Percentiles rank a stretch among this genome's conserved stretches.
Evolutionary conservation across 2,113 vertebrate genomes (phyloP).

Genomic region (Hippocampus guttulatus): DNA sequence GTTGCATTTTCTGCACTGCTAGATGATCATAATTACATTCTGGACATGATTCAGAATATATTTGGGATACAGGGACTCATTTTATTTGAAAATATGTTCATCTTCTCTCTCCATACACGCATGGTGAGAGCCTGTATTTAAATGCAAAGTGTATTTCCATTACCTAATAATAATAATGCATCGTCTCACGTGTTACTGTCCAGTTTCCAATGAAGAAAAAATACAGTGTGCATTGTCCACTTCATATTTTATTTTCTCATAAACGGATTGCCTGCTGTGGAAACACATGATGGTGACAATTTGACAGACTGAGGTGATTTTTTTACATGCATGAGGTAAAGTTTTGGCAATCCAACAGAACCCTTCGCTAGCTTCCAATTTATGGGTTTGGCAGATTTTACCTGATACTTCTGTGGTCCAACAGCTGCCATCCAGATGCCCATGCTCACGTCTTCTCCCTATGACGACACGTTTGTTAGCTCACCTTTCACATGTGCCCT

Average conservation of each 20-base stretch:
- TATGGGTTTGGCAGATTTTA: conserved; percentile 31
- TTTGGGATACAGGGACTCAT: neutral
- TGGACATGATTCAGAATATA: neutral
- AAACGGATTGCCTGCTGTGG: neutral
- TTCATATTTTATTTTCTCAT: neutral
- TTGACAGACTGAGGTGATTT: neutral
- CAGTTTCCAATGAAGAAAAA: neutral
- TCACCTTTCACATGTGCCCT: neutral
- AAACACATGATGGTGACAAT: neutral
- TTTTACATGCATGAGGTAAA: neutral
- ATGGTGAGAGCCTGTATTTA: neutral
- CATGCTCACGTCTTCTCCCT: conserved; percentile 99
- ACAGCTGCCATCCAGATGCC: conserved; percentile 99
- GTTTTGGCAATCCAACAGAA: neutral
- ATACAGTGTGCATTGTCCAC: neutral
- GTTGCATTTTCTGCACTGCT: neutral
- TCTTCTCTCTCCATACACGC: neutral
- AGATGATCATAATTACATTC: neutral
- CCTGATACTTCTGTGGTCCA: conserved; percentile 88
- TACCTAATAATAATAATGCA: neutral
- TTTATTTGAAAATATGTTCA: neutral
- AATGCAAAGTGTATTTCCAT: neutral
- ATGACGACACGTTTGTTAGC: conserved; percentile 23
- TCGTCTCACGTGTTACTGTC: neutral
- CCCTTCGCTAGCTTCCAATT: neutral